phyloP scores from a whole-genome alignment of 2,888 invertebrate species.

The Cyaniris semiargus region DNA sequence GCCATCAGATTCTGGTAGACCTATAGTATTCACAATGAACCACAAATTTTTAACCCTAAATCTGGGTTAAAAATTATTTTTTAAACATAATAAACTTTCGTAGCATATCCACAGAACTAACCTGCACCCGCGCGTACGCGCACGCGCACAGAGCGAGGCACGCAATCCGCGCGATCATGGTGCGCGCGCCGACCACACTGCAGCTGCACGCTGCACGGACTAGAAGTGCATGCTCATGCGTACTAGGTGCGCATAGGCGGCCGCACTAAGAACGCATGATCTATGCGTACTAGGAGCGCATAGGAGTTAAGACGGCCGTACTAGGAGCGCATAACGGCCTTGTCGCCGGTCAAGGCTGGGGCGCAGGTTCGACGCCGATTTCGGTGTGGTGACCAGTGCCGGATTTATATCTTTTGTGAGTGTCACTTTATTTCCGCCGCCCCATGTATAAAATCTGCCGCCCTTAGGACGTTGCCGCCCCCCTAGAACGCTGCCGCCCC shows the following conservation, averaged over 20 bases:
- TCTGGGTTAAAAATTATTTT: background rate
- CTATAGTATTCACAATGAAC: background rate
- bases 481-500: too few relatives aligned
- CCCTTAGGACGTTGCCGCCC: too few relatives aligned
- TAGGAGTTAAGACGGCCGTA: background rate
- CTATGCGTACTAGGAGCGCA: background rate
- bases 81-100: background rate
- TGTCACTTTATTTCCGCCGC: too few relatives aligned
- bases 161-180: constrained; percentile 43
- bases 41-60: background rate
- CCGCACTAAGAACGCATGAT: too few relatives aligned
- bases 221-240: background rate
- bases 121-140: constrained; percentile 39
- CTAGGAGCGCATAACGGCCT: background rate
- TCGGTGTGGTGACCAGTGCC: too few relatives aligned
- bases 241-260: background rate
- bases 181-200: constrained; percentile 43
- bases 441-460: too few relatives aligned
- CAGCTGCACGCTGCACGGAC: constrained; percentile 35
- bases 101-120: constrained; percentile 34
- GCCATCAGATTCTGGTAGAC: too few relatives aligned
- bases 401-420: too few relatives aligned
- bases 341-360: background rate
- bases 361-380: background rate
- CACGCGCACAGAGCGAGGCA: constrained; percentile 41